phyloP scores from a whole-genome alignment of 1,140 invertebrate species.

The Drosophila kikkawai region DNA sequence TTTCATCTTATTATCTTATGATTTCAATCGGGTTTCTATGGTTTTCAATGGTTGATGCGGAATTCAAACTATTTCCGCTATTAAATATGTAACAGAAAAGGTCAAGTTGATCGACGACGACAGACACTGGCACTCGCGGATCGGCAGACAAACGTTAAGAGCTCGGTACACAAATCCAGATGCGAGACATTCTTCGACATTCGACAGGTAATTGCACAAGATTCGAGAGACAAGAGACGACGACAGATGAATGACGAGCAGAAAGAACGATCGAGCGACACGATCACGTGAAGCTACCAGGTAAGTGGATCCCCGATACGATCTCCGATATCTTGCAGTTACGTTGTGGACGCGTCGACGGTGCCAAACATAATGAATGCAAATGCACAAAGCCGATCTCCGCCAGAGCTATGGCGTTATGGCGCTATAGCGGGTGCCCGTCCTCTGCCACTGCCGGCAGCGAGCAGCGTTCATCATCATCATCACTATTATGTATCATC shows the following conservation, averaged over 20 bases:
- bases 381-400: constrained; percentile 77
- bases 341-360: constrained; percentile 75
- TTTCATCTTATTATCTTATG: constrained; percentile 22
- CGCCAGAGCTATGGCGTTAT: constrained; percentile 10
- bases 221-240: constrained; percentile 20
- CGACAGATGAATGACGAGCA: constrained; percentile 60
- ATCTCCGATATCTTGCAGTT: constrained; percentile 27
- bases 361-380: constrained; percentile 81
- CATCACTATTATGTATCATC: constrained; percentile 38
- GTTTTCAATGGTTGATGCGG: constrained; percentile 17
- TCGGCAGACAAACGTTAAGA: constrained; percentile 68
- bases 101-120: constrained; percentile 69
- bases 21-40: background rate
- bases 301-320: constrained; percentile 19
- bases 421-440: constrained; percentile 49
- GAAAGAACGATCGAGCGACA: constrained; percentile 56
- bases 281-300: constrained; percentile 31
- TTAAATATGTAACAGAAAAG: constrained; percentile 46
- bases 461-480: constrained; percentile 27
- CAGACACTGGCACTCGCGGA: constrained; percentile 40
- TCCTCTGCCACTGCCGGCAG: constrained; percentile 41
- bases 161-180: constrained; percentile 74
- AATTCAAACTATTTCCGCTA: constrained; percentile 46
- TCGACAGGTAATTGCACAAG: constrained; percentile 65
- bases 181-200: constrained; percentile 59